Conservation (phyloP, 2,797 vertebrate genomes). For the Gambelia wislizenii region DNA sequence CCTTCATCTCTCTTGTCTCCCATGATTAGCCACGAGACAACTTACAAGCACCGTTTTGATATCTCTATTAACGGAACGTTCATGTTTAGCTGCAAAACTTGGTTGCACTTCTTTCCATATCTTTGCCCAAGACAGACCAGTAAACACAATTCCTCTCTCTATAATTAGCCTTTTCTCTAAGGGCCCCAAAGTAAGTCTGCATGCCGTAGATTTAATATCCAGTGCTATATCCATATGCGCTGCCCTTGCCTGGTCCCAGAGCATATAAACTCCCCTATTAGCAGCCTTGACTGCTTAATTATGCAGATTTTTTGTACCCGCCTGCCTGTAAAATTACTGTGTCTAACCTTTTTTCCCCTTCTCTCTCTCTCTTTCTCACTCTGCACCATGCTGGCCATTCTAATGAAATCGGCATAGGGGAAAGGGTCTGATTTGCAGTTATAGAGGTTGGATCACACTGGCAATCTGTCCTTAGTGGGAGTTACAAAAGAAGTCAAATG, state of each 20-base stretch:
- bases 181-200: slow-evolving; percentile 88
- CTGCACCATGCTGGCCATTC: slow-evolving; percentile 88
- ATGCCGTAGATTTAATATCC: slow-evolving; percentile 91
- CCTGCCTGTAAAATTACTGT: slow-evolving; percentile 91
- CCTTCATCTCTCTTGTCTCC: slow-evolving; percentile 68
- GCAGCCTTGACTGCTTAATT: slow-evolving; percentile 94
- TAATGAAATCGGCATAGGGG: slow-evolving; percentile 87
- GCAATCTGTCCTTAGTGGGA: slow-evolving; percentile 94
- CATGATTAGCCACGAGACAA: slow-evolving; percentile 78
- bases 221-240: slow-evolving; percentile 91
- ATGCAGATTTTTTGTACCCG: slow-evolving; percentile 95
- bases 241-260: slow-evolving; percentile 92
- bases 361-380: slow-evolving; percentile 64
- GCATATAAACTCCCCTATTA: slow-evolving; percentile 90
- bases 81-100: slow-evolving; percentile 84
- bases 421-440: slow-evolving; percentile 90
- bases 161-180: slow-evolving; percentile 90
- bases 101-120: slow-evolving; percentile 84
- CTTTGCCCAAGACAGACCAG: slow-evolving; percentile 90
- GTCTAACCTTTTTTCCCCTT: slow-evolving; percentile 84
- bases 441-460: slow-evolving; percentile 88
- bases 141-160: slow-evolving; percentile 91
- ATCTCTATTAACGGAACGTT: slow-evolving; percentile 85
- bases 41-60: slow-evolving; percentile 78
- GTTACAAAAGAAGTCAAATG: slow-evolving; percentile 94